Conservation (phyloP, 2,888 invertebrate genomes). For the Cancer borealis region DNA sequence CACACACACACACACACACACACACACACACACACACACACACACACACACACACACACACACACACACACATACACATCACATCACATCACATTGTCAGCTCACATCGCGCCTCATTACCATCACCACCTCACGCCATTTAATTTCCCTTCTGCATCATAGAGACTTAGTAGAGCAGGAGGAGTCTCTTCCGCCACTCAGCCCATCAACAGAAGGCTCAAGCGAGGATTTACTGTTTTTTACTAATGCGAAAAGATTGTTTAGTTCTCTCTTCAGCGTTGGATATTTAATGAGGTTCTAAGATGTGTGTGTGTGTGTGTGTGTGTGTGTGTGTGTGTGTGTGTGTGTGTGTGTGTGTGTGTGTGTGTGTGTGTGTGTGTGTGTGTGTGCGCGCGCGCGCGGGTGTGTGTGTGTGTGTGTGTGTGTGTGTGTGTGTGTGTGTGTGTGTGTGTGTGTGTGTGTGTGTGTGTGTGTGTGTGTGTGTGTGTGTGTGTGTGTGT, state of each 20-base stretch:
- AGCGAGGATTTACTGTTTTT: not conserved
- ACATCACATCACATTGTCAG: not conserved
- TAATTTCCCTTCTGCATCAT: conserved; percentile 16
- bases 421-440: not conserved
- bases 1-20: no score
- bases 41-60: no score
- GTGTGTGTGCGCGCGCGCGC: no score
- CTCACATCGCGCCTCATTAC: not conserved
- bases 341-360: not conserved
- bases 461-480: not conserved
- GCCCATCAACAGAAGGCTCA: conserved; percentile 12
- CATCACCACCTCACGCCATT: conserved; percentile 21
- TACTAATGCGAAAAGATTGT: conserved; percentile 1
- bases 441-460: not conserved
- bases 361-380: not conserved
- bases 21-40: no score
- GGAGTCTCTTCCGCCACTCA: conserved; percentile 23
- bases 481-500: not conserved
- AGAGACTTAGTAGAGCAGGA: not conserved
- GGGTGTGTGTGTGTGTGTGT: not conserved
- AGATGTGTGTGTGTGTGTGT: not conserved
- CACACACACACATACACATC: not conserved
- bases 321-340: not conserved
- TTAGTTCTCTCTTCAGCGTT: not conserved
- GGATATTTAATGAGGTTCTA: not conserved